Base-by-base conservation (phyloP, 1,140 invertebrate species). In the Polypedilum vanderplanki region DNA sequence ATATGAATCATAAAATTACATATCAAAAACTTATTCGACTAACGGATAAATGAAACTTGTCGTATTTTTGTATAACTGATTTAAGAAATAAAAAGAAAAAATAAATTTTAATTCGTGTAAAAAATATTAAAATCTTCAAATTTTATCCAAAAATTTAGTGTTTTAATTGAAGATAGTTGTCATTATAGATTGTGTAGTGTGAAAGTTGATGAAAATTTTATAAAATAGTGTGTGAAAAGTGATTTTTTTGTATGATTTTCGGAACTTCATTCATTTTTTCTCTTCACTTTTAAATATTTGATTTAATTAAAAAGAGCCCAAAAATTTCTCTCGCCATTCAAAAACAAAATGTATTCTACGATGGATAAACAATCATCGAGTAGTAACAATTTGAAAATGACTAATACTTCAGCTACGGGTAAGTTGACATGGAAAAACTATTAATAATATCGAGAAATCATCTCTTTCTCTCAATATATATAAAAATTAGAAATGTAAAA, bases 361-460 rank as follows among this genome's bases (percentile, higher is more conserved):
- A 70, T 70, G 65, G 65, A 70, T 70, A 70, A 70, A 70, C 65
- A 70, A 18, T 20, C 65, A 70, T 70, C 65, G 17, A 70, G 65
- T 22, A 70, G 65, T 18, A 70, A 70, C 20, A 70, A 70, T 70
- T 22, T 70, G 10, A 70, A 70, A 22, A 20, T 70, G 65, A 70
- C 65, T 7, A 70, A n/a, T 10, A 70, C 17, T 10, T 70, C 65
- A 18, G 9, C 65, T 33, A 33, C 24, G 24, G 24, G 24, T 33
- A 33, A 3, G 24, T n/a, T 33, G 24, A 33, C 24, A 33, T 33
- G 24, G 24, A 33, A 33, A 33, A 33, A 33, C 5, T 33, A 33
- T 33, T 33, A 33, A 33, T 33, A 33, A 33, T 33, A 33, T 33
- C 5, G 24, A 33, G 24, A 33, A 33, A 33, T 33, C 24, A 33